Evolutionary conservation across 2,888 invertebrate species (phyloP).

Genomic region (Odontocerum albicorne): DNA sequence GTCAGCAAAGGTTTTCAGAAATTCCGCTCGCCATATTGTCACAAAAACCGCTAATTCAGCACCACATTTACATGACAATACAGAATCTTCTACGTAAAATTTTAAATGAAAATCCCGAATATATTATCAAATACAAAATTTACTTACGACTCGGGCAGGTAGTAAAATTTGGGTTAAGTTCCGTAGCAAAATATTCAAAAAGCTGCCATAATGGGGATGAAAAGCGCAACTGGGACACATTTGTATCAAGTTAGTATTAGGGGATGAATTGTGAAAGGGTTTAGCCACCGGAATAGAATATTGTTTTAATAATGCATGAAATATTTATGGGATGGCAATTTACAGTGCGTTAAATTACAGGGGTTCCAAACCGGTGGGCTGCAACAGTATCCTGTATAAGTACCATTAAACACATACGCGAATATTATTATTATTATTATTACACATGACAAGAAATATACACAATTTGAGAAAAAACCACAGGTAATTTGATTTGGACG

Average conservation of each 20-base stretch:
- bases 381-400: no score
- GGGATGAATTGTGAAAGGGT: conserved; percentile 20
- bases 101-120: conserved; percentile 11
- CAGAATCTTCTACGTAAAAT: conserved; percentile 1
- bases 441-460: no score
- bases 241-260: conserved; percentile 29
- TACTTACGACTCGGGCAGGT: conserved; percentile 16
- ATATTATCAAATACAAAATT: conserved; percentile 10
- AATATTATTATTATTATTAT: no score
- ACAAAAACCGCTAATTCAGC: no score
- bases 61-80: conserved; percentile 13
- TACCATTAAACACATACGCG: no score
- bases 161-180: conserved; percentile 33
- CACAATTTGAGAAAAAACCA: no score
- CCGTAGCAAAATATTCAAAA: conserved; percentile 33
- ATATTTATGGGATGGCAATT: conserved; percentile 22
- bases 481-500: no score
- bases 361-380: no score
- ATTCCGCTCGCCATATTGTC: no score
- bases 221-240: conserved; percentile 34
- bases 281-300: conserved; percentile 18
- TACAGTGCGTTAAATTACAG: conserved; percentile 17
- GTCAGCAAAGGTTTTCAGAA: no score
- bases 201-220: conserved; percentile 29
- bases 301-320: conserved; percentile 25